Conservation (phyloP, 2,113 vertebrate genomes). For the Nothobranchius kuhntae region DNA sequence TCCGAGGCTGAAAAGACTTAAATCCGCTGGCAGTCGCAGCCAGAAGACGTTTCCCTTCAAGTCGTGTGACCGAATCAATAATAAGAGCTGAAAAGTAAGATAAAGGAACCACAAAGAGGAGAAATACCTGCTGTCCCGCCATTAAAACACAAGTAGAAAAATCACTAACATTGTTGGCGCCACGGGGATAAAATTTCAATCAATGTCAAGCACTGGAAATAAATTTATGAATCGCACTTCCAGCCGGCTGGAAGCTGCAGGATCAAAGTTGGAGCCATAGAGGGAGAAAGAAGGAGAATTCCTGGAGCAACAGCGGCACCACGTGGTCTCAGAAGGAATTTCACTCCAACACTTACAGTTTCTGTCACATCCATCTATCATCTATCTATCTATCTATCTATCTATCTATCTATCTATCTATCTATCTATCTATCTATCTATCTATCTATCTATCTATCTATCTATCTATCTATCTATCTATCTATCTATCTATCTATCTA, state of each 20-base stretch:
- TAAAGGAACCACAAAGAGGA: not conserved
- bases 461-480: too few species aligned
- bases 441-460: too few species aligned
- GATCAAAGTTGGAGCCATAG: not conserved
- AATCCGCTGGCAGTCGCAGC: too few species aligned
- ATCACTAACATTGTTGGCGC: constrained; percentile 33
- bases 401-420: too few species aligned
- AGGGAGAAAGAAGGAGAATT: not conserved
- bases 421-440: too few species aligned
- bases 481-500: too few species aligned
- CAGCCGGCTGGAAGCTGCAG: constrained; percentile 28
- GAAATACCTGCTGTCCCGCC: not conserved
- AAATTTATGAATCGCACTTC: constrained; percentile 23
- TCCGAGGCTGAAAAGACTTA: not conserved
- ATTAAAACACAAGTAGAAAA: constrained; percentile 14
- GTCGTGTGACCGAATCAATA: not conserved
- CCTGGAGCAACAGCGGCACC: constrained; percentile 31
- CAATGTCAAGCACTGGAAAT: constrained; percentile 41
- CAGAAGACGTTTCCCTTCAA: too few species aligned
- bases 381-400: too few species aligned
- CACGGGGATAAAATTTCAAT: constrained; percentile 54
- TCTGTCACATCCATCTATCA: too few species aligned
- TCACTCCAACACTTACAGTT: not conserved
- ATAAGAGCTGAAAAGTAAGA: not conserved
- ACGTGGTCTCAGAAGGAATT: not conserved